phyloP scores from a whole-genome alignment of 2,888 invertebrate species.

The Lasioglossum vierecki region DNA sequence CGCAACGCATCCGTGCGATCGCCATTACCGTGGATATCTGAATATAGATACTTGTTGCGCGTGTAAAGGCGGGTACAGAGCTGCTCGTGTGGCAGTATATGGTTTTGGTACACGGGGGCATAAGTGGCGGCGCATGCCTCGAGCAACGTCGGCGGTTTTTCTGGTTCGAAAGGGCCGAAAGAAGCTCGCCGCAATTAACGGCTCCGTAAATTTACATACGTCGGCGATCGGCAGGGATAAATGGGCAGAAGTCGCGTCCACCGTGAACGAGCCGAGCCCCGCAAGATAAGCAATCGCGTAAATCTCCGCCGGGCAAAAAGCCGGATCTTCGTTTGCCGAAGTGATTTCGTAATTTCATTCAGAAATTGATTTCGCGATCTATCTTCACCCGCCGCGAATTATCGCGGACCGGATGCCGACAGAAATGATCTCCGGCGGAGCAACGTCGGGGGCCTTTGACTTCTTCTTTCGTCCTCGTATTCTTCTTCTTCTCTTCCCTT shows the following conservation, averaged over 20 bases:
- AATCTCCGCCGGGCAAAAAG: slow-evolving; percentile 47
- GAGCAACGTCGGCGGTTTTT: slow-evolving; percentile 72
- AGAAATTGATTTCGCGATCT: slow-evolving; percentile 57
- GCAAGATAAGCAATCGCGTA: slow-evolving; percentile 66
- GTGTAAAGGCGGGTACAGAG: slow-evolving; percentile 7
- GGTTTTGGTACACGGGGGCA: slow-evolving; percentile 58
- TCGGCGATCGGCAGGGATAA: slow-evolving; percentile 77
- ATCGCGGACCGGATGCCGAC: background rate
- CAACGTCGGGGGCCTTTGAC: background rate
- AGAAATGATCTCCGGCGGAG: slow-evolving; percentile 7
- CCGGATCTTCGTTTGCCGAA: slow-evolving; percentile 42
- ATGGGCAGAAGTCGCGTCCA: slow-evolving; percentile 65
- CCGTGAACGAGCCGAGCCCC: slow-evolving; percentile 42
- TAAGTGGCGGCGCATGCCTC: slow-evolving; percentile 69
- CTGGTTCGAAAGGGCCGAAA: slow-evolving; percentile 71
- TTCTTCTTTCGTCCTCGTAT: background rate
- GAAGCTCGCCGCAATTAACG: slow-evolving; percentile 79
- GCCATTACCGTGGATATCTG: slow-evolving; percentile 53
- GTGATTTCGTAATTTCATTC: slow-evolving; percentile 63
- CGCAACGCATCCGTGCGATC: slow-evolving; percentile 28
- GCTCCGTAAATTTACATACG: slow-evolving; percentile 79
- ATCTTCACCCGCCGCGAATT: slow-evolving; percentile 26
- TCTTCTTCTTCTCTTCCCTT: background rate
- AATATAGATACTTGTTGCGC: slow-evolving; percentile 39
- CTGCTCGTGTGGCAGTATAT: slow-evolving; percentile 29